phyloP scores from a whole-genome alignment of 2,113 vertebrate species.

The Channa maculata region DNA sequence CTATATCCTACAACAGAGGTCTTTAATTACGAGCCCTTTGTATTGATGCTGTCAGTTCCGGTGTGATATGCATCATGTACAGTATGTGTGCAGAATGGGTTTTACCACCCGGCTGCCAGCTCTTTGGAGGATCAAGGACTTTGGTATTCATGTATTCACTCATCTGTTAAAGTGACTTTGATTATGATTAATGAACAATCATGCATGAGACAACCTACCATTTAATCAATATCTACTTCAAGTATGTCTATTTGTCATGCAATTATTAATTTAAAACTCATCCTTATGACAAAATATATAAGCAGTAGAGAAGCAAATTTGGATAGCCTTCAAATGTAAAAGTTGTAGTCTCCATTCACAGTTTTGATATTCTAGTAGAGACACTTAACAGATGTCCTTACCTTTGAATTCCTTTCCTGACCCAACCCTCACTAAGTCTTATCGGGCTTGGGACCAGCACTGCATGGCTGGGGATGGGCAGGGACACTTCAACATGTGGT shows the following conservation, averaged over 20 bases:
- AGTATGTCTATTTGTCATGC: constrained; percentile 16
- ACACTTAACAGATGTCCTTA: background rate
- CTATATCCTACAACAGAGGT: constrained; percentile 56
- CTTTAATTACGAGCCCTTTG: constrained; percentile 73
- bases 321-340: constrained; percentile 11
- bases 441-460: no score
- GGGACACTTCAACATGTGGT: no score
- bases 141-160: constrained; percentile 68
- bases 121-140: constrained; percentile 45
- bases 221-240: constrained; percentile 44
- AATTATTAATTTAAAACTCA: constrained; percentile 21
- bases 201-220: constrained; percentile 21
- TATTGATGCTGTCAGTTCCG: constrained; percentile 73
- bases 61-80: constrained; percentile 69
- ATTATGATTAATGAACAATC: constrained; percentile 67
- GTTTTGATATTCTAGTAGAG: constrained; percentile 20
- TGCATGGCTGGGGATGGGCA: no score
- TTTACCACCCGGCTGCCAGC: constrained; percentile 52
- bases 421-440: no score
- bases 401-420: background rate
- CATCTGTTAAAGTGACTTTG: constrained; percentile 65
- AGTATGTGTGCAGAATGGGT: constrained; percentile 58
- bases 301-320: constrained; percentile 4
- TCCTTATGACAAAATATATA: background rate
- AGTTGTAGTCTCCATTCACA: constrained; percentile 4